phyloP scores from a whole-genome alignment of 2,797 vertebrate species.

The Coracias cyanogaster region DNA sequence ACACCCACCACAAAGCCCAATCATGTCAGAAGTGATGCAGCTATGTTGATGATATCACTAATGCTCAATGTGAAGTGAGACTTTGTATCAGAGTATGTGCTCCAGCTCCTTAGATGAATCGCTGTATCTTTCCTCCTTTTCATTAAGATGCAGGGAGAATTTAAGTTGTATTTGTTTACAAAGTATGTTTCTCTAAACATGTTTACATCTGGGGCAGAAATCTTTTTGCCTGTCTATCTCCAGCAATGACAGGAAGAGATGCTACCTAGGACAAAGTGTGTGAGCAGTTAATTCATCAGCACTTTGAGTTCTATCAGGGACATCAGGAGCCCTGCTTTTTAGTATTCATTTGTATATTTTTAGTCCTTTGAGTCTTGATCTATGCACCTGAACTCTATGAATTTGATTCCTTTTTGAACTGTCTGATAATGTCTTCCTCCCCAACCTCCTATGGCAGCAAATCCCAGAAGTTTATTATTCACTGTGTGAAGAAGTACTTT shows the following conservation, averaged over 20 bases:
- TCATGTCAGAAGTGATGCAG: neutral
- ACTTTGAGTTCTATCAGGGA: neutral
- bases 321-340: neutral
- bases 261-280: rapidly evolving
- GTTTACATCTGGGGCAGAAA: neutral
- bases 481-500: neutral
- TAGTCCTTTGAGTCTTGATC: neutral
- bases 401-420: neutral
- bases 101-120: neutral
- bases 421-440: neutral
- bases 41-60: neutral
- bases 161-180: neutral
- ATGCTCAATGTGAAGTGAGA: neutral
- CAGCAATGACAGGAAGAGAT: neutral
- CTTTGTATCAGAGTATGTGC: neutral
- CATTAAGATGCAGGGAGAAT: neutral
- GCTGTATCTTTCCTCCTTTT: neutral
- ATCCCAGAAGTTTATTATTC: neutral
- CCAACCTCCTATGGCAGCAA: neutral
- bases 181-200: neutral
- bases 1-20: neutral
- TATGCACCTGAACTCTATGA: neutral
- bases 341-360: neutral
- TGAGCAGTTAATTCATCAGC: neutral
- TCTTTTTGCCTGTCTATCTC: neutral